Evolutionary conservation across 2,888 invertebrate species (phyloP).

Genomic region (Leucoma salicis): DNA sequence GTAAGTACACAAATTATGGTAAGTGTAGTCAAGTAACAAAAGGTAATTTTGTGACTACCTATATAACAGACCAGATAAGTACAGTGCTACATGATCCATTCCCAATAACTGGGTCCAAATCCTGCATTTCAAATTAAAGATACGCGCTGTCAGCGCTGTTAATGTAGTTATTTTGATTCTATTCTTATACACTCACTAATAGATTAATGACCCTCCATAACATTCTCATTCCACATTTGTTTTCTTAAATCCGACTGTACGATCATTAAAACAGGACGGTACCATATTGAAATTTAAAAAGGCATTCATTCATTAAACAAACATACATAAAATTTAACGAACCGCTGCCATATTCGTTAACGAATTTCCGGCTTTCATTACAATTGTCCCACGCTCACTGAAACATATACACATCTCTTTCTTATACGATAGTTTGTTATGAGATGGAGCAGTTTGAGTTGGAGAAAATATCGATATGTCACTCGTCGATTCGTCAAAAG

Average conservation of each 20-base stretch:
- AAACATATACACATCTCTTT: slow-evolving; percentile 45
- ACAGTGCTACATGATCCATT: neutral
- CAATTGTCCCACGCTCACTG: slow-evolving; percentile 55
- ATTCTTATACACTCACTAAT: slow-evolving; percentile 36
- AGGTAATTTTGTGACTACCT: neutral
- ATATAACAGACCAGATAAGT: neutral
- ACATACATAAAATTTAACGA: slow-evolving; percentile 78
- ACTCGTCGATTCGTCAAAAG: slow-evolving; percentile 66
- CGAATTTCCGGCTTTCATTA: slow-evolving; percentile 76
- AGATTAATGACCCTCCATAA: slow-evolving; percentile 39
- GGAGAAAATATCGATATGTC: slow-evolving; percentile 42
- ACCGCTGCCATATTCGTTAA: slow-evolving; percentile 76
- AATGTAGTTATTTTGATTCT: slow-evolving; percentile 50
- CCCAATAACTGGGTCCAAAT: neutral
- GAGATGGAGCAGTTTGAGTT: slow-evolving; percentile 37
- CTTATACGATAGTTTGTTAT: slow-evolving; percentile 26
- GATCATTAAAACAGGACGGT: slow-evolving; percentile 48
- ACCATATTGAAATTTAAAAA: slow-evolving; percentile 73
- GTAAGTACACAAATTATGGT: too few relatives aligned
- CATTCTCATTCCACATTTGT: slow-evolving; percentile 38
- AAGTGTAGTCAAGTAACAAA: neutral
- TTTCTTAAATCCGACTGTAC: slow-evolving; percentile 38
- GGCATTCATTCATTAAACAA: slow-evolving; percentile 76
- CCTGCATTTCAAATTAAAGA: neutral
- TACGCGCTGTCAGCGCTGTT: slow-evolving; percentile 39